Percentiles rank a stretch among this genome's conserved stretches.
Conservation (phyloP, 2,888 invertebrate species). For the Rugalucina vietnamica region DNA sequence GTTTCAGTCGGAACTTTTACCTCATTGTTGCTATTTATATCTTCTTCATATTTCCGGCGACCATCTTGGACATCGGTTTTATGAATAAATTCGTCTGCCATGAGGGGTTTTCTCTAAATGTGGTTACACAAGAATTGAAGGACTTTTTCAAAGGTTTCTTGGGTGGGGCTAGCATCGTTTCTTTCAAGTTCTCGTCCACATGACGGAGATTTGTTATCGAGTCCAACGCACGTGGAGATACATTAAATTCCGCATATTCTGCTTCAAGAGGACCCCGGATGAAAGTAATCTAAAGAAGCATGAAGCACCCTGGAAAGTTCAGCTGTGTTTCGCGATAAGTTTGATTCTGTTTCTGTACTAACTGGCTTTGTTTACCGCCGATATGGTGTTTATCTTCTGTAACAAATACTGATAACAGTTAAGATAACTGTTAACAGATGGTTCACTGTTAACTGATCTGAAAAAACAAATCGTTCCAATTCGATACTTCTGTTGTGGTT, state of each 20-base stretch:
- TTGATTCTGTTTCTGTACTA: not conserved
- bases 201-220: conserved; percentile 1
- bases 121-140: not conserved
- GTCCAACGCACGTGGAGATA: not conserved
- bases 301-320: not conserved
- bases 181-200: conserved; percentile 20
- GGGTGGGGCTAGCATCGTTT: conserved; percentile 26
- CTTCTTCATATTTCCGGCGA: conserved; percentile 20
- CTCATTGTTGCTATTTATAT: conserved; percentile 26
- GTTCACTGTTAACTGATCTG: too few species aligned
- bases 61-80: conserved; percentile 34
- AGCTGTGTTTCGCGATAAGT: conserved; percentile 9
- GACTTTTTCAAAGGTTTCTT: conserved; percentile 22
- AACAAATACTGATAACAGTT: too few species aligned
- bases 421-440: too few species aligned
- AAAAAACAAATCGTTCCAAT: too few species aligned
- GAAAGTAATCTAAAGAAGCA: not conserved
- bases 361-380: conserved; percentile 11
- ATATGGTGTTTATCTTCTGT: conserved; percentile 23
- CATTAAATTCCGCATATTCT: not conserved
- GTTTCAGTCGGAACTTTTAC: conserved; percentile 19
- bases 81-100: conserved; percentile 24
- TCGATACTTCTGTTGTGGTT: too few species aligned
- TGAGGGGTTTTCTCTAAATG: conserved; percentile 17
- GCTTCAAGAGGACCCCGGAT: not conserved